These are phyloP conservation scores for Babylonia areolata DNA, from an alignment of 1,140 invertebrate species.

Conservation along the genomic window DNA sequence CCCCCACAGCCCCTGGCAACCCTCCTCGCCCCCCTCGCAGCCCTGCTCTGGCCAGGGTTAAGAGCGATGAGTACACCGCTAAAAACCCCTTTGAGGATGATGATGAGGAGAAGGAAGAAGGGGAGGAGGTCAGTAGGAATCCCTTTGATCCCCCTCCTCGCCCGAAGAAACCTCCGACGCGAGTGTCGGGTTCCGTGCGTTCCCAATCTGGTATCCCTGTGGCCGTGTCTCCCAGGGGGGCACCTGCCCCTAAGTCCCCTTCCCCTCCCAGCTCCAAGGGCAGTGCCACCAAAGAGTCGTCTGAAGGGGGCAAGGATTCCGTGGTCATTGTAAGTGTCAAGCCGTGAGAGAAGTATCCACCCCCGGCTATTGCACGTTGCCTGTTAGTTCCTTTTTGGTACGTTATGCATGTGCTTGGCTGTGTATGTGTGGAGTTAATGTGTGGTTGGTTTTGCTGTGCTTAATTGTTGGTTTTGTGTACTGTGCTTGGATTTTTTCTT, in stretches of 20 bases:
- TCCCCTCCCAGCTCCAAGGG: conserved; percentile 15
- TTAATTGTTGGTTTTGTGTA: background rate
- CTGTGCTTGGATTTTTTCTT: background rate
- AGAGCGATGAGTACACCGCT: background rate
- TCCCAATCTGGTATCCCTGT: too few species aligned
- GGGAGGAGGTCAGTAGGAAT: background rate
- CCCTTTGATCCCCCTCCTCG: conserved; percentile 2
- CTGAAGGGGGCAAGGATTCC: conserved; percentile 1
- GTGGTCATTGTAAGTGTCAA: conserved; percentile 37
- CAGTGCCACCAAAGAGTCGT: background rate
- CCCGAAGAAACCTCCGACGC: background rate
- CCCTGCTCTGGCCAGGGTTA: background rate
- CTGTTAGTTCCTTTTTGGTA: background rate
- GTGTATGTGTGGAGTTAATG: background rate
- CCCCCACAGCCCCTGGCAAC: background rate
- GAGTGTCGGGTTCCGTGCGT: background rate
- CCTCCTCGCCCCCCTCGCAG: conserved; percentile 31
- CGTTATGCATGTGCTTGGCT: background rate
- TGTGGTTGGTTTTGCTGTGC: background rate
- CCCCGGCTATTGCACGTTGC: background rate
- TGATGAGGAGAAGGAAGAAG: conserved; percentile 4
- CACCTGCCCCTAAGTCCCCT: background rate
- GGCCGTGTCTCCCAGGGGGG: background rate
- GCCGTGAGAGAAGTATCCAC: background rate
- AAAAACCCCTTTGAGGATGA: conserved; percentile 33